Evolutionary conservation across 2,797 vertebrate genomes (phyloP).

Genomic region (Brachyalestes nurse): DNA sequence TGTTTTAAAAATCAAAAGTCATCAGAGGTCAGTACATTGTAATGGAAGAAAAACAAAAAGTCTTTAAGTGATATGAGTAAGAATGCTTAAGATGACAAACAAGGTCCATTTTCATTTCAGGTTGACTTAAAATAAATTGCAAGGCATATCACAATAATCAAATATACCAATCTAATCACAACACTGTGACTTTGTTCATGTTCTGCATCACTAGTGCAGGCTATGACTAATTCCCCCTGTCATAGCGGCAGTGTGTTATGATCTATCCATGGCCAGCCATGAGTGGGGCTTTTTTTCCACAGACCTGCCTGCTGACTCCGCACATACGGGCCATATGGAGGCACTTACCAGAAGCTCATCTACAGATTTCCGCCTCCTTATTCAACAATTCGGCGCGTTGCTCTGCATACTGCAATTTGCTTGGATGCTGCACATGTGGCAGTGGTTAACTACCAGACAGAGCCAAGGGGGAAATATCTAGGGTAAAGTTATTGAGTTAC

Average conservation of each 20-base stretch:
- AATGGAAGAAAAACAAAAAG: too few species aligned
- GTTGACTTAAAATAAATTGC: background rate
- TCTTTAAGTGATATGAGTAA: too few species aligned
- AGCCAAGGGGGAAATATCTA: conserved; percentile 48
- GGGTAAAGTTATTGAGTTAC: conserved; percentile 43
- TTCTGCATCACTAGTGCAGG: background rate
- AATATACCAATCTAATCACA: background rate
- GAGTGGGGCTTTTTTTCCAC: conserved; percentile 55
- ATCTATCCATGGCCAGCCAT: conserved; percentile 61
- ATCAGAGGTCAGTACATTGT: too few species aligned
- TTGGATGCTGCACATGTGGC: conserved; percentile 75
- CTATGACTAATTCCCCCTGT: conserved; percentile 50
- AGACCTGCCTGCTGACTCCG: conserved; percentile 51
- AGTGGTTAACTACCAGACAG: conserved; percentile 67
- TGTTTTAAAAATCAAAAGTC: too few species aligned
- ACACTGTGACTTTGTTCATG: background rate
- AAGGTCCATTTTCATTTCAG: background rate
- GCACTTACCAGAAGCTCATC: conserved; percentile 81
- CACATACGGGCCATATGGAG: conserved; percentile 74
- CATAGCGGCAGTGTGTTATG: conserved; percentile 49
- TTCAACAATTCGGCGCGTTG: conserved; percentile 61
- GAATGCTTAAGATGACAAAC: too few species aligned
- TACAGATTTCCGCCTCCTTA: conserved; percentile 72
- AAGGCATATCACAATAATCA: background rate
- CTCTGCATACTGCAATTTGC: conserved; percentile 56